These are phyloP conservation scores for Aramus guarauna DNA, from an alignment of 2,113 vertebrate species.

Conservation along the genomic window DNA sequence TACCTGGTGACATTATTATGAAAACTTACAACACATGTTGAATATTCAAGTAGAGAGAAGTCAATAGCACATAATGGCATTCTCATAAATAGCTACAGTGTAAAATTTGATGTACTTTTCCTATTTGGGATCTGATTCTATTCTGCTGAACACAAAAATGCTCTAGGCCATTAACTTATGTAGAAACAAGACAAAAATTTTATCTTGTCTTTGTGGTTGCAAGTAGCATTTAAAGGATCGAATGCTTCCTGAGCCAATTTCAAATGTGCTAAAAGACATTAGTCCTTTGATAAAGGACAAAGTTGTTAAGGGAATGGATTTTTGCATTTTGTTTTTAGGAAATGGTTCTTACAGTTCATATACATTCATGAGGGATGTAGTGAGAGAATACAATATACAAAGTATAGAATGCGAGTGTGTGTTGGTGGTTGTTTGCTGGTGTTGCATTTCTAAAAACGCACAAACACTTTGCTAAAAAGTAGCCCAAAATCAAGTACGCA, in stretches of 20 bases:
- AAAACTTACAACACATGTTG: not conserved
- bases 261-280: not conserved
- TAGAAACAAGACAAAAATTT: not conserved
- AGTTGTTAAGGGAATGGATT: not conserved
- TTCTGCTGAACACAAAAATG: not conserved
- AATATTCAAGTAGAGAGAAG: not conserved
- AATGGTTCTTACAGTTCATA: not conserved
- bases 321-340: not conserved
- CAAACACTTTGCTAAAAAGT: not conserved
- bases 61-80: not conserved
- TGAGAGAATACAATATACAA: not conserved
- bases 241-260: not conserved
- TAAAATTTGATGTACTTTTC: not conserved
- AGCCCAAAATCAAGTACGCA: not conserved
- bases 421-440: not conserved
- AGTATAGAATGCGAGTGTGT: not conserved
- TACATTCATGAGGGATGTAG: not conserved
- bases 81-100: not conserved
- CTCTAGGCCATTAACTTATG: not conserved
- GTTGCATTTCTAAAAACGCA: not conserved
- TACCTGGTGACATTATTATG: not conserved
- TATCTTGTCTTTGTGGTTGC: not conserved
- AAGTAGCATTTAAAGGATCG: not conserved
- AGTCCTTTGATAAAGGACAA: not conserved
- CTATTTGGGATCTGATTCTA: not conserved